phyloP scores from a whole-genome alignment of 2,113 vertebrate species.

The Odontophorus gujanensis region DNA sequence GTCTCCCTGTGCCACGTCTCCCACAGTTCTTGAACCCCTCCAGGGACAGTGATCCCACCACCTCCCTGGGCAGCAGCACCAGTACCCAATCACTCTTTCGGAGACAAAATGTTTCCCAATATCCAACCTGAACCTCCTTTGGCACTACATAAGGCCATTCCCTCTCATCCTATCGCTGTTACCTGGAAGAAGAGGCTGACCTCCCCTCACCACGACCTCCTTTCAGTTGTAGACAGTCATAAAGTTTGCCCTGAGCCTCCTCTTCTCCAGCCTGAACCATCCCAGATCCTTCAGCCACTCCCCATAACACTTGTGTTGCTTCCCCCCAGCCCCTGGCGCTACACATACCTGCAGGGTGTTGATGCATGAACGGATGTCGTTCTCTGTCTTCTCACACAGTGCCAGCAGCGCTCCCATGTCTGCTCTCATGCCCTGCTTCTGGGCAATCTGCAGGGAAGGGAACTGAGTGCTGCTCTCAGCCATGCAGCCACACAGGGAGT shows the following conservation, averaged over 20 bases:
- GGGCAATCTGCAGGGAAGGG: constrained; percentile 77
- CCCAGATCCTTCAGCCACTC: too few relatives aligned
- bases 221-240: too few relatives aligned
- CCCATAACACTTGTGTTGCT: rapidly evolving
- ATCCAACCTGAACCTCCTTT: too few relatives aligned
- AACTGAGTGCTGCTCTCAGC: rapidly evolving
- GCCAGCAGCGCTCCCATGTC: constrained; percentile 83
- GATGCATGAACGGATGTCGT: constrained; percentile 93
- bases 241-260: too few relatives aligned
- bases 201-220: too few relatives aligned
- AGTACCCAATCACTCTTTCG: too few relatives aligned
- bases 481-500: background rate
- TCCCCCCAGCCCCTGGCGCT: rapidly evolving
- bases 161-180: too few relatives aligned
- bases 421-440: constrained; percentile 83
- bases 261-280: too few relatives aligned
- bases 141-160: too few relatives aligned
- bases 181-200: too few relatives aligned
- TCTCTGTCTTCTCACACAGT: constrained; percentile 93
- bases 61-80: constrained; percentile 75
- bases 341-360: constrained; percentile 91
- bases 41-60: background rate
- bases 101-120: too few relatives aligned
- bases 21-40: background rate
- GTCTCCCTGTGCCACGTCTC: background rate